Percentiles rank a stretch among this genome's conserved stretches.
Evolutionary conservation across 2,113 vertebrate species (phyloP).

Genomic region (Myanophis thanlyinensis): DNA sequence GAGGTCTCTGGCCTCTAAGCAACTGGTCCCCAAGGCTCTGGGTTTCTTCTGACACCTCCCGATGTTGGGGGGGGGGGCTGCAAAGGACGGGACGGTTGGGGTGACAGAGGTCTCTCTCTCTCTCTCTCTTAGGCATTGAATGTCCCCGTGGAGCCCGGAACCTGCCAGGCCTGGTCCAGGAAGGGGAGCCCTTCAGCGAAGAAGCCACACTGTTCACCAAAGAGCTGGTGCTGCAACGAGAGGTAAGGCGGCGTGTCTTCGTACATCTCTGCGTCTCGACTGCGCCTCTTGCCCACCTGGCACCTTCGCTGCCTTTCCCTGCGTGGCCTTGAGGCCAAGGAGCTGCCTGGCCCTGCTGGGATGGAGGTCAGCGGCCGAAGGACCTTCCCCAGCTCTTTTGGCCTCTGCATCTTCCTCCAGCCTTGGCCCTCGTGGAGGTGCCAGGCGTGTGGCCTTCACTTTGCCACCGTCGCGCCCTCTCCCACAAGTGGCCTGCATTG

Average conservation of each 20-base stretch:
- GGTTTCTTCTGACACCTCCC: rapidly evolving
- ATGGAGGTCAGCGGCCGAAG: not conserved
- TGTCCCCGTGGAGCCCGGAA: slow-evolving; percentile 92
- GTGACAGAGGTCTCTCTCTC: not conserved
- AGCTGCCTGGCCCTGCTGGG: not conserved
- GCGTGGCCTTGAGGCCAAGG: not conserved
- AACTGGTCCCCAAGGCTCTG: not conserved
- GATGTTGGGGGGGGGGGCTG: not conserved
- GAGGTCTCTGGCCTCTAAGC: not conserved
- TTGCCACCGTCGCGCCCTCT: rapidly evolving
- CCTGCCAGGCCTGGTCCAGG: slow-evolving; percentile 80
- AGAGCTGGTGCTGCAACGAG: slow-evolving; percentile 93
- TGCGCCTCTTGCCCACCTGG: not conserved
- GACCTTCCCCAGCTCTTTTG: not conserved
- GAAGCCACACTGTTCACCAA: slow-evolving; percentile 93
- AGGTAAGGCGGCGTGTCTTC: slow-evolving; percentile 74
- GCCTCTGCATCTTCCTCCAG: not conserved
- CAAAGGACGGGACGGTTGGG: not conserved
- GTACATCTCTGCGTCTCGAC: not conserved
- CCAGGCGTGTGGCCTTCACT: not conserved
- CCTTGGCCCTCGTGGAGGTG: rapidly evolving
- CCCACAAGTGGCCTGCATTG: not conserved
- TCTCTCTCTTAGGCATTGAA: slow-evolving; percentile 83
- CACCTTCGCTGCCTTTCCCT: not conserved
- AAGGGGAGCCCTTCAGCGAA: slow-evolving; percentile 95